These are phyloP conservation scores for Drosophila merina DNA, from an alignment of 2,888 invertebrate species.

Conservation along the genomic window DNA sequence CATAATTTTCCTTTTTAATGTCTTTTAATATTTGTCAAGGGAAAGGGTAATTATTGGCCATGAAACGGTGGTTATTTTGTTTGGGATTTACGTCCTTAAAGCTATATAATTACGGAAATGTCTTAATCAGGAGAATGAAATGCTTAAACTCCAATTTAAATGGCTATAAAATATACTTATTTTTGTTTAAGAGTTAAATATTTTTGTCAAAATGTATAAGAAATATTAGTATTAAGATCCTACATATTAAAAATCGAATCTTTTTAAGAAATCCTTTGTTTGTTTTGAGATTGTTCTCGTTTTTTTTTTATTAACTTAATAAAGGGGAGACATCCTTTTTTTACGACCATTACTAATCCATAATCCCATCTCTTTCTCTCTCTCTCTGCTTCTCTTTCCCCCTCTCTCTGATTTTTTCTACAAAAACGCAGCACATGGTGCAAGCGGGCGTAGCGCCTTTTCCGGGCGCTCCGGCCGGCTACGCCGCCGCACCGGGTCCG, in stretches of 20 bases:
- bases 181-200: no score
- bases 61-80: no score
- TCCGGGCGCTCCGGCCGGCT: conserved; percentile 83
- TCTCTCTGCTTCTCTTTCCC: conserved; percentile 20
- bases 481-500: conserved; percentile 81
- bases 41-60: not conserved
- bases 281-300: not conserved
- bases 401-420: conserved; percentile 10
- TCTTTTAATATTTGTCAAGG: conserved; percentile 1
- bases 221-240: not conserved
- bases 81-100: no score
- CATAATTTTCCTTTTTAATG: conserved; percentile 33
- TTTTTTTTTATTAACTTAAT: not conserved
- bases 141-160: no score
- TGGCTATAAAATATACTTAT: no score
- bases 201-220: no score
- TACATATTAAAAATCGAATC: no score
- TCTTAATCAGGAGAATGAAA: no score
- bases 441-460: conserved; percentile 83
- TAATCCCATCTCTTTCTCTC: conserved; percentile 30
- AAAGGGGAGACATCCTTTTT: conserved; percentile 27
- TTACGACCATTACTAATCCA: conserved; percentile 60
- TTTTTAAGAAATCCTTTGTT: no score
- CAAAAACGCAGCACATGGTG: conserved; percentile 83
- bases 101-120: no score